These are phyloP conservation scores for Luffia ferchaultella DNA, from an alignment of 2,888 invertebrate species.

Conservation along the genomic window DNA sequence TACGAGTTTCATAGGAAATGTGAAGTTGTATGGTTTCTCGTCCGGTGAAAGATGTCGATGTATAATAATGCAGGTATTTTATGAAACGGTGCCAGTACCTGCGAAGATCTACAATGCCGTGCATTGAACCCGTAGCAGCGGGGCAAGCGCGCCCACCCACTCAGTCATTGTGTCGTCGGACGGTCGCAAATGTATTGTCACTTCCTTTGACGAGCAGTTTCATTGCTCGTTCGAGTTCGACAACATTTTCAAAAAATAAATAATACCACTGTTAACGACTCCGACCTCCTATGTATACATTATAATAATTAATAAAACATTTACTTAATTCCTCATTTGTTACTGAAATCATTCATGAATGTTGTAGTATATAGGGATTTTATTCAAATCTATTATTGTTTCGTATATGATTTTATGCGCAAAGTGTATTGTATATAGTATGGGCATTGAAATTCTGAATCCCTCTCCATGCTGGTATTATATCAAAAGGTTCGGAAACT, in stretches of 20 bases:
- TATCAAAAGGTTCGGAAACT: neutral
- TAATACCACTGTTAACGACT: too few relatives aligned
- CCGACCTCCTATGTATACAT: too few relatives aligned
- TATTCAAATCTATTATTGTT: neutral
- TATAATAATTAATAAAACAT: too few relatives aligned
- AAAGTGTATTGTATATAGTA: neutral
- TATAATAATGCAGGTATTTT: neutral
- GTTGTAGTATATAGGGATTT: too few relatives aligned
- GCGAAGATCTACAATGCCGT: conserved; percentile 50
- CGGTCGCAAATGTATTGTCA: conserved; percentile 40
- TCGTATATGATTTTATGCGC: neutral
- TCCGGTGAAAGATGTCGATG: neutral
- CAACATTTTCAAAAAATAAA: conserved; percentile 4
- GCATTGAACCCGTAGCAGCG: conserved; percentile 47
- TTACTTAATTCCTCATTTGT: too few relatives aligned
- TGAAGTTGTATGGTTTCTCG: neutral
- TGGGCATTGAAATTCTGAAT: neutral
- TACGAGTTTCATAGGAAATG: neutral
- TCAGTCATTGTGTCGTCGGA: conserved; percentile 40
- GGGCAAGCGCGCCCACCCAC: conserved; percentile 49
- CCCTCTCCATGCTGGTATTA: neutral
- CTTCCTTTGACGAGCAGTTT: conserved; percentile 27
- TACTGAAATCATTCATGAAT: too few relatives aligned
- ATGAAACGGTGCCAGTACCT: neutral
- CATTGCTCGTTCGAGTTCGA: conserved; percentile 14